Percentiles rank a stretch among this genome's conserved stretches.
Conservation (phyloP, 2,113 vertebrate genomes). For the Lepus timidus region DNA sequence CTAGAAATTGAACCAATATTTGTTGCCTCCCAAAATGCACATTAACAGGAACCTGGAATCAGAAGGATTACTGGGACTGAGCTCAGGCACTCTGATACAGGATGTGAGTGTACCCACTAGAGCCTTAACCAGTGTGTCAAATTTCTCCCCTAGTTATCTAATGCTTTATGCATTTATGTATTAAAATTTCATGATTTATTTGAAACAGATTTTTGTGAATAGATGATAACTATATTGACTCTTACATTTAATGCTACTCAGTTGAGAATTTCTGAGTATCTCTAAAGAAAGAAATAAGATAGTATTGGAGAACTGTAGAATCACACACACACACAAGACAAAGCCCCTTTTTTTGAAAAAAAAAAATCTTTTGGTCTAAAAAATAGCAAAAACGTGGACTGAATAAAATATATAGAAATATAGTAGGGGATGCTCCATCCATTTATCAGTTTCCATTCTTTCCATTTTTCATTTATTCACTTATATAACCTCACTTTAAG, state of each 20-base stretch:
- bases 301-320: background rate
- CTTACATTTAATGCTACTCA: background rate
- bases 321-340: background rate
- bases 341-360: background rate
- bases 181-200: background rate
- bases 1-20: too few species aligned
- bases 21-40: too few species aligned
- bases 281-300: background rate
- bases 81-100: too few species aligned
- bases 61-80: too few species aligned
- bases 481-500: background rate
- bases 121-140: too few species aligned
- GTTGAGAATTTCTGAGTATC: background rate
- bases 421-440: background rate
- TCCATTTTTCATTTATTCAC: background rate
- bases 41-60: too few species aligned
- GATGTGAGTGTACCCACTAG: too few species aligned
- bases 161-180: background rate
- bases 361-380: background rate
- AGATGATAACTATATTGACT: background rate
- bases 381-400: background rate
- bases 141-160: background rate
- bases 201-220: constrained; percentile 21
- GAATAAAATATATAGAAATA: background rate
- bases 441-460: background rate